Base-by-base conservation (phyloP, 2,797 vertebrate species). In the Pseudochirops corinnae region DNA sequence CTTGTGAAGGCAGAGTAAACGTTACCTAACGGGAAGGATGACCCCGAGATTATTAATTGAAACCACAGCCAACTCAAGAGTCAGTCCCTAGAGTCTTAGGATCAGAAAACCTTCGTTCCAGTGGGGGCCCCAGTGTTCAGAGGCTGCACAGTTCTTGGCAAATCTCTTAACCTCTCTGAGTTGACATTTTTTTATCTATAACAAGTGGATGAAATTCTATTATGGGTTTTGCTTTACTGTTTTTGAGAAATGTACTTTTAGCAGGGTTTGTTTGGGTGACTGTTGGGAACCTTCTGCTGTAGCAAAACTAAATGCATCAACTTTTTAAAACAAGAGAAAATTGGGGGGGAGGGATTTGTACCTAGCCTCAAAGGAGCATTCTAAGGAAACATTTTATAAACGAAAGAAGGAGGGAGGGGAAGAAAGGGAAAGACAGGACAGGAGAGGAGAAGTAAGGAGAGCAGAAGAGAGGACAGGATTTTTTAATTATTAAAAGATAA, bases 11-110 rank as follows among this genome's bases (percentile, higher is more conserved):
- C 96, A 57, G 67, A 29, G 52, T 96, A 57, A 92, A 56, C 93
- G 87, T 95, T 82, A 97, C 95, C 98, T 98, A 92, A 62, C 2
- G 67, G 94, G 93, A 95, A 90, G 62, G 28, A 56, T 2, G 95
- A 96, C 95, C 95, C 6, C 5, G 16, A 50, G 55, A 90, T 94
- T 90, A 62, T 46, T 94, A 29, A 92, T 52, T 14, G 21, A 46
- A 92, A 90, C 74, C 39, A 90, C 62, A 92, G 55, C 14, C 4
- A 28, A 67, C 91, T 62, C 3, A 31, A 50, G 67, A 74, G 39
- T 26, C 74, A 46, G 1, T 26, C 74, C 18, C 39, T 87, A 24
- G 26, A 39, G 9, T 50, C 74, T 87, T 87, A 50, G 21, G 10
- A 87, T 87, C 74, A 87, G 39, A 87, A 82, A 82, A 50, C 74